Conservation (phyloP, 1,140 invertebrate species). For the Pseudomyrmex flavicornis region DNA sequence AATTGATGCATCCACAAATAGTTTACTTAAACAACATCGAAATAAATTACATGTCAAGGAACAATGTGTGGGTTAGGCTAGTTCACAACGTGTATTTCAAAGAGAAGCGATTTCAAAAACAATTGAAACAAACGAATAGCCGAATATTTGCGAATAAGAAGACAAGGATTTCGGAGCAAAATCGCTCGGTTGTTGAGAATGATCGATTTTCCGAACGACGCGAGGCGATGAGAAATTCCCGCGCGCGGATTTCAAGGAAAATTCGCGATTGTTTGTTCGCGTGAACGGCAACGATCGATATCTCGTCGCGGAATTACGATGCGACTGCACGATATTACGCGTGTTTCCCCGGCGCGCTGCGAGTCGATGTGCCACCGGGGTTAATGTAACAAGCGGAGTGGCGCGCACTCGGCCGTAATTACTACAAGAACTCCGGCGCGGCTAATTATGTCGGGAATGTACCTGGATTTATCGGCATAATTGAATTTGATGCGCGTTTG, state of each 20-base stretch:
- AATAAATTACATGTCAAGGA: no score
- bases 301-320: conserved; percentile 58
- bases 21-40: no score
- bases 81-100: no score
- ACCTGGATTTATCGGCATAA: conserved; percentile 52
- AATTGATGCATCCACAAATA: no score
- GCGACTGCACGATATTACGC: conserved; percentile 57
- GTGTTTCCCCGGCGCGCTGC: conserved; percentile 36
- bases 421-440: conserved; percentile 52
- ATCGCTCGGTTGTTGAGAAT: no score
- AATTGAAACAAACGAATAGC: no score
- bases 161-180: no score
- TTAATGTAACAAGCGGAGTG: conserved; percentile 53
- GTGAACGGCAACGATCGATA: conserved; percentile 50
- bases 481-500: conserved; percentile 42
- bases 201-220: no score
- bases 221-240: conserved; percentile 29
- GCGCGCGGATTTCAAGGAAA: conserved; percentile 51
- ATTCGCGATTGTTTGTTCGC: conserved; percentile 52
- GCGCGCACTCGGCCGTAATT: conserved; percentile 48
- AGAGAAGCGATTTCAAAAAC: no score
- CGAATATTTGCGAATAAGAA: no score
- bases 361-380: conserved; percentile 50
- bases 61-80: no score
- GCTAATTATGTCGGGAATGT: conserved; percentile 56